Conservation (phyloP, 2,113 vertebrate species). For the Zapus hudsonius region DNA sequence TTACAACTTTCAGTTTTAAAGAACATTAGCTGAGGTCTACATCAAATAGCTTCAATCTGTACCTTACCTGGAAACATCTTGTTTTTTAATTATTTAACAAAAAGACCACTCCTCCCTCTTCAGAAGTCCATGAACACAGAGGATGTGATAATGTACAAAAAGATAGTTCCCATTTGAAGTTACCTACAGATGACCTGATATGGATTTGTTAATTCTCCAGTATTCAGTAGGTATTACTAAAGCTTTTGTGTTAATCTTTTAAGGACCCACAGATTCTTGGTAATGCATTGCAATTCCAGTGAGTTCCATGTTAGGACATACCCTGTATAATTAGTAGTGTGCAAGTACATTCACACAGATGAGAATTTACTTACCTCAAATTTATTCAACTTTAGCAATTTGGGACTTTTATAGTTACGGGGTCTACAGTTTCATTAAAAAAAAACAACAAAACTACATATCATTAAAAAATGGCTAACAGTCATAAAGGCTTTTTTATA, state of each 20-base stretch:
- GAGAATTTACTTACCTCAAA: constrained; percentile 72
- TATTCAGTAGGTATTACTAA: constrained; percentile 64
- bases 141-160: constrained; percentile 71
- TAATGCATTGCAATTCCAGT: constrained; percentile 68
- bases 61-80: constrained; percentile 76
- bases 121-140: constrained; percentile 75
- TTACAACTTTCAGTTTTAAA: constrained; percentile 68
- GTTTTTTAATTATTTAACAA: constrained; percentile 73
- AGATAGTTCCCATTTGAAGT: constrained; percentile 48
- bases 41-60: constrained; percentile 72
- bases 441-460: constrained; percentile 21
- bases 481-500: constrained; percentile 65
- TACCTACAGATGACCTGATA: constrained; percentile 58
- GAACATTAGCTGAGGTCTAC: constrained; percentile 73
- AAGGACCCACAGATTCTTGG: constrained; percentile 55
- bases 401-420: constrained; percentile 16
- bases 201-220: constrained; percentile 54
- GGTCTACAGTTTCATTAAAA: constrained; percentile 54
- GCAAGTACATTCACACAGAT: constrained; percentile 64
- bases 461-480: constrained; percentile 25
- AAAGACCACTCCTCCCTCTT: constrained; percentile 68
- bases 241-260: constrained; percentile 24
- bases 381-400: constrained; percentile 60
- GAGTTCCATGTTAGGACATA: constrained; percentile 74
- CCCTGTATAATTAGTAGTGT: constrained; percentile 80